Evolutionary conservation across 2,888 invertebrate species (phyloP).

Genomic region (Campaea margaritaria): DNA sequence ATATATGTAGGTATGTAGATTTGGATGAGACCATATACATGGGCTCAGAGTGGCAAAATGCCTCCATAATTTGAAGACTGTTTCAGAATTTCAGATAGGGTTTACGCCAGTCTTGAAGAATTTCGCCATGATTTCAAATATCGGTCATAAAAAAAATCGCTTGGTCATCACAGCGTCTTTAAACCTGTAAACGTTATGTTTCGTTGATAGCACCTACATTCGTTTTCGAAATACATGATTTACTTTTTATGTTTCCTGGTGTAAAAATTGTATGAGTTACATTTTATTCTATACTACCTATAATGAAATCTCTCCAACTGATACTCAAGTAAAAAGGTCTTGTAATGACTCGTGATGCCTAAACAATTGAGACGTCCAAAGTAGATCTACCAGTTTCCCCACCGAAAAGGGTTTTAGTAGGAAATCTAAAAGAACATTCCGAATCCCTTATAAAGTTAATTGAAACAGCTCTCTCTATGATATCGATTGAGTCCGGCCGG

Average conservation of each 20-base stretch:
- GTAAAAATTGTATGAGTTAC: no score
- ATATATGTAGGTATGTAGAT: background rate
- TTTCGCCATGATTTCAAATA: no score
- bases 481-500: conserved; percentile 32
- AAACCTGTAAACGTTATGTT: background rate
- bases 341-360: background rate
- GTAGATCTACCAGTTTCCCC: background rate
- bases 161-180: no score
- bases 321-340: background rate
- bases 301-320: no score
- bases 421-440: conserved; percentile 20
- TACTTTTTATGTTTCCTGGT: background rate
- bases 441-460: conserved; percentile 24
- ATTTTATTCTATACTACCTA: no score
- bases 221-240: background rate
- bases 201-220: conserved; percentile 9
- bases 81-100: no score
- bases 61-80: no score
- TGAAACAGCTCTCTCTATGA: conserved; percentile 32
- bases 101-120: background rate
- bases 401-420: conserved; percentile 11
- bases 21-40: background rate
- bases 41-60: no score
- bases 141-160: no score
- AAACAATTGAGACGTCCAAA: background rate